These are phyloP conservation scores for Altica lythri DNA, from an alignment of 2,888 invertebrate genomes.

Conservation along the genomic window DNA sequence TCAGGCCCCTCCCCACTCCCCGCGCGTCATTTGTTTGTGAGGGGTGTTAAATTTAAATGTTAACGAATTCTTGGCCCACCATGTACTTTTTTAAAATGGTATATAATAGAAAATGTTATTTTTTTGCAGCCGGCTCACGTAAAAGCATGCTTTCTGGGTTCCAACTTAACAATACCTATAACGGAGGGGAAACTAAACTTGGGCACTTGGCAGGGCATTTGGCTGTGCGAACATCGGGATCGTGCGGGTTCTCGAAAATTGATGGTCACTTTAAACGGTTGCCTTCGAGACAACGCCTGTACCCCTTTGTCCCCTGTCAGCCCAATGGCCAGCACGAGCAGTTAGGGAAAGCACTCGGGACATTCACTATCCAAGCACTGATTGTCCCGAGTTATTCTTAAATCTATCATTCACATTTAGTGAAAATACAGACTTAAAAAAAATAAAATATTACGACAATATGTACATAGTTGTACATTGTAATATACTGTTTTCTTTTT, in stretches of 20 bases:
- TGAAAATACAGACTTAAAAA: constrained; percentile 34
- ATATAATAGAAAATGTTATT: too few relatives aligned
- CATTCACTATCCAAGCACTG: constrained; percentile 58
- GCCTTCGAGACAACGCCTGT: constrained; percentile 83
- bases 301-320: constrained; percentile 86
- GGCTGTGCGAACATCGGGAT: constrained; percentile 98
- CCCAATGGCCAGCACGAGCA: constrained; percentile 87
- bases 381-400: constrained; percentile 52
- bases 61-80: too few relatives aligned
- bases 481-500: constrained; percentile 41
- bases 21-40: too few relatives aligned
- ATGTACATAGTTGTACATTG: constrained; percentile 59
- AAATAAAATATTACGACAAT: constrained; percentile 55
- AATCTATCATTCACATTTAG: constrained; percentile 14
- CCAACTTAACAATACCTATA: constrained; percentile 93
- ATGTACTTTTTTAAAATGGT: too few relatives aligned
- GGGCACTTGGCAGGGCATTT: constrained; percentile 98
- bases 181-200: constrained; percentile 93
- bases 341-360: constrained; percentile 76
- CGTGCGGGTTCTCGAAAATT: constrained; percentile 91
- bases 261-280: constrained; percentile 84
- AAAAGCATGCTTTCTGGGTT: constrained; percentile 95
- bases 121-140: constrained; percentile 89
- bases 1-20: too few relatives aligned
- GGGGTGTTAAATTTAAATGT: too few relatives aligned